These are phyloP conservation scores for Lepetodrilus schrolli DNA, from an alignment of 2,888 invertebrate species.

Conservation along the genomic window DNA sequence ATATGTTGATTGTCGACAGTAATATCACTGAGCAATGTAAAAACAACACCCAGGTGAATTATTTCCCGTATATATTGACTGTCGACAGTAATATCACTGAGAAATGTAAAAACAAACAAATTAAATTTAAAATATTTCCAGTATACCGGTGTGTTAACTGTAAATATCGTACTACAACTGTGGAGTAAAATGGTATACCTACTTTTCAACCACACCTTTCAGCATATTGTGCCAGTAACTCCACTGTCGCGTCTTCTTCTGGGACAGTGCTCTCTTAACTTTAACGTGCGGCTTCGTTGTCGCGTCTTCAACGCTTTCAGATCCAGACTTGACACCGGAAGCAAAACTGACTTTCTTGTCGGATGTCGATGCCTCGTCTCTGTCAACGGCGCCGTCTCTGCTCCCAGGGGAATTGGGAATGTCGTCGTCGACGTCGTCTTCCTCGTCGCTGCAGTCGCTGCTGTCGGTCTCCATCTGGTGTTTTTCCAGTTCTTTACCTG, in stretches of 20 bases:
- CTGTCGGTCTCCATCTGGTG: conserved; percentile 53
- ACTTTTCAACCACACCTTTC: conserved; percentile 65
- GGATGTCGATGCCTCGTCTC: neutral
- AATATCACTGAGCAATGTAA: too few species aligned
- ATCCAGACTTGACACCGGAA: neutral
- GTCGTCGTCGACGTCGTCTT: conserved; percentile 45
- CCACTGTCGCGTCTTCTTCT: conserved; percentile 51
- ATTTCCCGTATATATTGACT: neutral
- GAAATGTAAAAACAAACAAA: neutral
- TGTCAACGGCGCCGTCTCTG: conserved; percentile 25
- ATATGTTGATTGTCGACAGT: too few species aligned
- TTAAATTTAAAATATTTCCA: neutral
- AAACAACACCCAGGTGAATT: neutral
- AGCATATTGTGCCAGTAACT: conserved; percentile 65
- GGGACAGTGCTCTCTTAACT: conserved; percentile 42
- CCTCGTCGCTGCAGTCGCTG: conserved; percentile 60
- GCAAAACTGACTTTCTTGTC: neutral
- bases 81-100: neutral
- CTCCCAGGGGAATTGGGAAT: conserved; percentile 28
- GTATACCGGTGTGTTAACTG: too few species aligned
- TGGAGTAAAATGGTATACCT: conserved; percentile 34
- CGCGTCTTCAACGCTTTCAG: neutral
- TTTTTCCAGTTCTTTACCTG: conserved; percentile 57
- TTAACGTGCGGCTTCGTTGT: conserved; percentile 1
- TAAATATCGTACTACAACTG: too few species aligned